Conservation (phyloP, 2,113 vertebrate species). For the Tricholaema leucomelas region DNA sequence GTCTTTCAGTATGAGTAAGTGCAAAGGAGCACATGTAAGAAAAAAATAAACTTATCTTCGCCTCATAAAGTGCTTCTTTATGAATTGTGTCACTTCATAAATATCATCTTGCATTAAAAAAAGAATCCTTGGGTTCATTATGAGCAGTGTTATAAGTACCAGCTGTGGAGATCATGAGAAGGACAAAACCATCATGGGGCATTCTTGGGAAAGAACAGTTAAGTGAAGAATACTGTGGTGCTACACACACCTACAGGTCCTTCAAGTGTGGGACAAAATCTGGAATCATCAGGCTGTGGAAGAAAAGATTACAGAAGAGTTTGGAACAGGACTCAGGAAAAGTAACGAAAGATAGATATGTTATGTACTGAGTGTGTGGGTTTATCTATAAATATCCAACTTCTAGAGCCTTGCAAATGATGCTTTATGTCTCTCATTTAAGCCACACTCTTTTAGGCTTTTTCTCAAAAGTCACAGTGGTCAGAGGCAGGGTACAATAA, state of each 20-base stretch:
- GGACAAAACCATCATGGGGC: rapidly evolving
- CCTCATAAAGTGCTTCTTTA: not conserved
- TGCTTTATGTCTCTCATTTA: not conserved
- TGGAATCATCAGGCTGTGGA: not conserved
- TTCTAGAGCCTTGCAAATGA: not conserved
- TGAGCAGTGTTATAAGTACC: not conserved
- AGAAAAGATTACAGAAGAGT: not conserved
- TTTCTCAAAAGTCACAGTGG: not conserved
- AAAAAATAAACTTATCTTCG: not conserved
- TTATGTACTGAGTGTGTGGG: not conserved
- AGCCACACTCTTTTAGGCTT: not conserved
- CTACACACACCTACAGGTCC: rapidly evolving
- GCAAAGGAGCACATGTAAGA: not conserved
- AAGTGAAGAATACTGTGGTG: not conserved
- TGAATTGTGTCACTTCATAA: too few species aligned
- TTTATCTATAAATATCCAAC: not conserved
- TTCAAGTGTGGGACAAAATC: not conserved
- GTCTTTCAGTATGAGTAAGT: not conserved
- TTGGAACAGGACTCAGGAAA: not conserved
- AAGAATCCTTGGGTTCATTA: not conserved
- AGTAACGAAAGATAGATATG: not conserved
- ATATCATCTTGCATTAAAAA: not conserved
- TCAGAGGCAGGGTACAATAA: not conserved
- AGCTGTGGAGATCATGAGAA: not conserved
- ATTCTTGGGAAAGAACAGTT: not conserved